phyloP scores from a whole-genome alignment of 2,888 invertebrate species.

The Oeneis ivallda region DNA sequence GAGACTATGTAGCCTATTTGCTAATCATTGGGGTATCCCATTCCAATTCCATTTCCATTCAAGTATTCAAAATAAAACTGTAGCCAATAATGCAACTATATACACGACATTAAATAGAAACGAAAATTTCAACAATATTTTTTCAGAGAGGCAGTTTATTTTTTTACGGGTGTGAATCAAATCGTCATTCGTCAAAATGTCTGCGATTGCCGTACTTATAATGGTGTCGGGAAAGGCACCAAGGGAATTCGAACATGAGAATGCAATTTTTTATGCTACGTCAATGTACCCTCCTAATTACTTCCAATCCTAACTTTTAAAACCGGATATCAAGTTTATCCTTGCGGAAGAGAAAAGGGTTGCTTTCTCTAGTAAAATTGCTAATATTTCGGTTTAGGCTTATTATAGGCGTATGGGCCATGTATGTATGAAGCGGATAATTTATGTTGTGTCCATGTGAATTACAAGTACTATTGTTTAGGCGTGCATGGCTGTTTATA shows the following conservation, averaged over 20 bases:
- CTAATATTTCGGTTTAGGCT: no score
- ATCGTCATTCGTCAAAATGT: slow-evolving; percentile 19
- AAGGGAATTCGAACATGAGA: slow-evolving; percentile 14
- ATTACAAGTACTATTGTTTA: no score
- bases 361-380: not conserved
- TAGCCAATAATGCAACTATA: no score
- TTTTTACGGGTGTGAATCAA: slow-evolving; percentile 1
- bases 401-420: not conserved
- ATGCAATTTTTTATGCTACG: slow-evolving; percentile 13
- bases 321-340: not conserved
- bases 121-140: not conserved
- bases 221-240: slow-evolving; percentile 11
- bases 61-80: no score
- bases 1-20: no score
- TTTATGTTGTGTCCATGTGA: no score
- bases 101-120: not conserved
- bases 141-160: not conserved
- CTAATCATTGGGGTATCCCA: no score
- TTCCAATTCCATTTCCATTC: no score
- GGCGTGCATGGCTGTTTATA: no score
- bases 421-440: no score
- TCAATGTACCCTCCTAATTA: slow-evolving; percentile 19
- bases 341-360: slow-evolving; percentile 8
- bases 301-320: not conserved
- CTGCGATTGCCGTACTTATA: slow-evolving; percentile 13